Evolutionary conservation across 2,113 vertebrate genomes (phyloP).

Genomic region (Crypturellus undulatus): DNA sequence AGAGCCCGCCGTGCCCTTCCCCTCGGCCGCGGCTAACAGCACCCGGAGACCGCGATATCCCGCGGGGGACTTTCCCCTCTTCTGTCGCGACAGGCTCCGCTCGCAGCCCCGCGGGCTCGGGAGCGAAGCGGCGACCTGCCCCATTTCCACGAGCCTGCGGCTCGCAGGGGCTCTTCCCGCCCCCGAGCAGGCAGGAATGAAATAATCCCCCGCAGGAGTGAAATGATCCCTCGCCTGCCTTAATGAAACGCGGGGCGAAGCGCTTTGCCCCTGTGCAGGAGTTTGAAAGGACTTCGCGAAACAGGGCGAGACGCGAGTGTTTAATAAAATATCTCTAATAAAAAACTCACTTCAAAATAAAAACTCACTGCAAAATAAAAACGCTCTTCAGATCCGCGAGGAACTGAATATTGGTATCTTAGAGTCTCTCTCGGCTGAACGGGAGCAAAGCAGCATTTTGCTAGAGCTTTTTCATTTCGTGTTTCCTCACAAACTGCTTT

Average conservation of each 20-base stretch:
- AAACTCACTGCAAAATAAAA: neutral
- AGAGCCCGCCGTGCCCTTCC: no score
- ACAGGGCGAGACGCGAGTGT: neutral
- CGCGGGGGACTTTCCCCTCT: neutral
- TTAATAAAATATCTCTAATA: no score
- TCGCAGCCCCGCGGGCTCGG: neutral
- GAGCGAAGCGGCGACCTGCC: neutral
- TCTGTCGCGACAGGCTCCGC: neutral
- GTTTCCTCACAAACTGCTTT: neutral
- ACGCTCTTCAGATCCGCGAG: neutral
- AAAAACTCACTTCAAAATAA: no score
- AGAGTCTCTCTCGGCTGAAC: neutral
- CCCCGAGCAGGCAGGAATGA: neutral
- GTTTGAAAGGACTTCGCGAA: neutral
- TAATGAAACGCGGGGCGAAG: neutral
- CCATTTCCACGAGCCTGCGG: neutral
- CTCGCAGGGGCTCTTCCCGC: neutral
- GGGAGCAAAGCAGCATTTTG: neutral
- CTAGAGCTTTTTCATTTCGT: slow-evolving; percentile 21
- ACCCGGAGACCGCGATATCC: slow-evolving; percentile 22
- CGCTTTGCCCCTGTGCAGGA: neutral
- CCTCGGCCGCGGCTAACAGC: slow-evolving; percentile 17
- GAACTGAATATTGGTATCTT: neutral
- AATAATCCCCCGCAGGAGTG: neutral
- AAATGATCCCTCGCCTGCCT: neutral